Evolutionary conservation across 2,888 invertebrate species (phyloP), one percentile per base, ranked within the genome.

Genomic region (Halictus quadricinctus): DNA sequence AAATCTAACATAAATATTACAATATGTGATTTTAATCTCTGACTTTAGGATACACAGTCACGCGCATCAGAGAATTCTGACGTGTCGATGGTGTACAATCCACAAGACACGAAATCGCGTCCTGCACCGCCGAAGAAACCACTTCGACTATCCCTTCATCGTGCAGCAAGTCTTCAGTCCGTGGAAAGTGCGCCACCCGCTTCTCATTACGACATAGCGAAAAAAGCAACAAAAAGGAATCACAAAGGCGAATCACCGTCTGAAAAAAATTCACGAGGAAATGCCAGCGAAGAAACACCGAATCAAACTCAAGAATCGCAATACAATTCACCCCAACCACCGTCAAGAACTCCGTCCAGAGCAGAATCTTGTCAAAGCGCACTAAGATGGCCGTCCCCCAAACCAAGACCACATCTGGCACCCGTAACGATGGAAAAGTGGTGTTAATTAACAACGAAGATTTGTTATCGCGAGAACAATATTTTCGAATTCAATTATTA

Each of bases 91-190:
- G 84, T 89, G 4, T 92, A 92, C 66, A 88, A 86, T 69, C 90
- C 90, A 2, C 92, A 95, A 13, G 96, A 96, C 76, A 93, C 84
- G 41, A 96, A 96, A 86, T 95, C 96, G 4, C 95, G 97, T 79
- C 98, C 98, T 0, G 96, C 97, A 21, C 98, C 98, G 7, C 98
- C 98, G 36, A 97, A 98, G 91, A 98, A 98, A 93, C 98, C 98
- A 0, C 94, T 98, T 75, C 95, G 98, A 15, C 95, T 98, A 66
- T 98, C 98, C 0, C 95, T 98, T 76, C 98, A 98, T 93, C 96
- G 98, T 90, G 97, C 98, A 0, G 96, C 97, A 86, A 98, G 98
- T 94, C 96, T 97, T 75, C 97, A 97, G 92, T 97, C 97, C 0
- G 96, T 97, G 1, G 96, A 96, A 87, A 95, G 93, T 74, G 92